Evolutionary conservation across 1,140 invertebrate genomes (phyloP).

Genomic region (Zeugodacus cucurbitae): DNA sequence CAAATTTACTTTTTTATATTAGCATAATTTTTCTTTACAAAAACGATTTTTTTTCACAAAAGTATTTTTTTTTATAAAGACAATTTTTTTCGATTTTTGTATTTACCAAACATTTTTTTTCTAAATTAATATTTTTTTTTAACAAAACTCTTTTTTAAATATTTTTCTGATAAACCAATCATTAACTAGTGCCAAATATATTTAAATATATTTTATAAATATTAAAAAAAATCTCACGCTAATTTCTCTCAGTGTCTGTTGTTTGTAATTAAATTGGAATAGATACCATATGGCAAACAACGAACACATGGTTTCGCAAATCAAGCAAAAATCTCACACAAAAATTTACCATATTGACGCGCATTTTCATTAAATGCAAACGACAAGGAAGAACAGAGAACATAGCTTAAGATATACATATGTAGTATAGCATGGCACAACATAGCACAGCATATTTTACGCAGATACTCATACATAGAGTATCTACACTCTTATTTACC

Average conservation of each 20-base stretch:
- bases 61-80: no score
- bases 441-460: not conserved
- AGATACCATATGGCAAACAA: not conserved
- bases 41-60: no score
- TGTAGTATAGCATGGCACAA: not conserved
- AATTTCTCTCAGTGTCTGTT: not conserved
- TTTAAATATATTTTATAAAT: no score
- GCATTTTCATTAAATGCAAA: constrained; percentile 16
- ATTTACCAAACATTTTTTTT: no score
- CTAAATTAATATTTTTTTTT: no score
- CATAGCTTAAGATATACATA: not conserved
- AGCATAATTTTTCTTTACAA: no score
- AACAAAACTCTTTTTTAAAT: no score
- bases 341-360: constrained; percentile 14
- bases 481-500: not conserved
- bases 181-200: no score
- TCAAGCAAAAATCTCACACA: not conserved
- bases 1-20: no score
- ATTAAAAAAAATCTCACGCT: not conserved
- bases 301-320: not conserved
- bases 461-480: not conserved
- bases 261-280: constrained; percentile 12
- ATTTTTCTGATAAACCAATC: no score
- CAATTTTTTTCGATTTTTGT: no score
- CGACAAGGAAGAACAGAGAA: not conserved